These are phyloP conservation scores for Cyaniris semiargus DNA, from an alignment of 2,888 invertebrate species.

Conservation along the genomic window DNA sequence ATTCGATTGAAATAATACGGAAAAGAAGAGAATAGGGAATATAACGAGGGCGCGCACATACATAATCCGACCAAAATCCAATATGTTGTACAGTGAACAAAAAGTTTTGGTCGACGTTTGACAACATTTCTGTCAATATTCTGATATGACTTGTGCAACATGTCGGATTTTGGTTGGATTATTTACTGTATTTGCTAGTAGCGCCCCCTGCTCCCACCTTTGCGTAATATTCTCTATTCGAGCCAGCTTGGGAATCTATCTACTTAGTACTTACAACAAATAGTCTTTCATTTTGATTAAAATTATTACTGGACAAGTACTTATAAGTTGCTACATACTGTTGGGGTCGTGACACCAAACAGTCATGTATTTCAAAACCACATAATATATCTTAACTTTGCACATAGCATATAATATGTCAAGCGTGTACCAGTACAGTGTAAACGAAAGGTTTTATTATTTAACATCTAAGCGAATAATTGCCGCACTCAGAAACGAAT, in stretches of 20 bases:
- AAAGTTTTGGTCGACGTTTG: no score
- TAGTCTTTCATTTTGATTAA: not conserved
- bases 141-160: no score
- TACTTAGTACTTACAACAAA: not conserved
- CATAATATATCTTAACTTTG: slow-evolving; percentile 21
- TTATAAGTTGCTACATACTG: not conserved
- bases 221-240: no score
- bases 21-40: not conserved
- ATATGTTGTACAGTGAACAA: no score
- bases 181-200: no score
- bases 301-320: not conserved
- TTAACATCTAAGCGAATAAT: not conserved
- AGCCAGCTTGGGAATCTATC: no score
- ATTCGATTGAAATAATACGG: not conserved
- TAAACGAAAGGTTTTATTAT: not conserved
- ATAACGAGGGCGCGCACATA: no score
- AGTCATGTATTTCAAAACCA: not conserved
- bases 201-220: no score
- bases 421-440: not conserved
- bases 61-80: no score
- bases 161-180: no score
- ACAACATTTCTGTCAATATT: no score
- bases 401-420: not conserved
- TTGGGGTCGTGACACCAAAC: slow-evolving; percentile 20
- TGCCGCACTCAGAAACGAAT: no score